phyloP scores from a whole-genome alignment of 2,888 invertebrate genomes.

The Julus scanicus region DNA sequence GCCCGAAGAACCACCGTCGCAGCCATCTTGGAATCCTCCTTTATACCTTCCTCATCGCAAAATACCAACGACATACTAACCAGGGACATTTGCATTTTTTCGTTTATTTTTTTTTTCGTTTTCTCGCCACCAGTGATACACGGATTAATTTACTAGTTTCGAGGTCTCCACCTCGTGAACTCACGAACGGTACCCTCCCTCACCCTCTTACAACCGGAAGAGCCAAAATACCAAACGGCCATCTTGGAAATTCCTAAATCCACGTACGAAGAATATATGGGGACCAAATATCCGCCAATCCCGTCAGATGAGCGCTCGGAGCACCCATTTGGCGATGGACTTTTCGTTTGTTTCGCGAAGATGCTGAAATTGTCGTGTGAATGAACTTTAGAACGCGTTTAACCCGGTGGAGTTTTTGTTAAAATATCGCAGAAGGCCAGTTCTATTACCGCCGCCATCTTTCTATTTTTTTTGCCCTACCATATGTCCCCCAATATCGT shows the following conservation, averaged over 20 bases:
- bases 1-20: background rate
- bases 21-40: constrained; percentile 10
- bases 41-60: background rate
- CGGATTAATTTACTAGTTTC: constrained; percentile 9
- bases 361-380: background rate
- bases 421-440: constrained; percentile 31
- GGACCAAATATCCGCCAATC: constrained; percentile 34
- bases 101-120: background rate
- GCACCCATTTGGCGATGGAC: background rate
- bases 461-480: background rate
- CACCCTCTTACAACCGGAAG: background rate
- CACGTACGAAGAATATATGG: background rate
- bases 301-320: background rate
- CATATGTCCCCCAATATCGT: background rate
- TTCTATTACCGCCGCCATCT: background rate
- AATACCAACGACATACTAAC: background rate
- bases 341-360: background rate
- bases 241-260: background rate
- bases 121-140: constrained; percentile 10
- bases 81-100: constrained; percentile 27
- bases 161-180: background rate
- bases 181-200: background rate
- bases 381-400: constrained; percentile 36
- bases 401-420: background rate
- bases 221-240: background rate